Percentiles rank a stretch among this genome's conserved stretches.
Evolutionary conservation across 2,888 invertebrate species (phyloP).

Genomic region (Campopleginae sp.): DNA sequence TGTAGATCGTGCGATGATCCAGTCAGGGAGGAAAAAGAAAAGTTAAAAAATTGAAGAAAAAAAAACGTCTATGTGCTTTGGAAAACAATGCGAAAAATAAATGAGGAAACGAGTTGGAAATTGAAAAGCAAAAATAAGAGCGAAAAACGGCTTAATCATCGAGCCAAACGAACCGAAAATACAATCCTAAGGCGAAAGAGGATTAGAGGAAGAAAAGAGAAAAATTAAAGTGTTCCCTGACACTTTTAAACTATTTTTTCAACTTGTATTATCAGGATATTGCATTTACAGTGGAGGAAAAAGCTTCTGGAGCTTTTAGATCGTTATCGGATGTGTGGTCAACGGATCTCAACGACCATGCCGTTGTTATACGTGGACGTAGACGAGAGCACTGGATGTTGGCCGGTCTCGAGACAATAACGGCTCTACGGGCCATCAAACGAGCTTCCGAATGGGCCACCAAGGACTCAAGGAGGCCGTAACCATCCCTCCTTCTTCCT

Average conservation of each 20-base stretch:
- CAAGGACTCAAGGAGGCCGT: conserved; percentile 78
- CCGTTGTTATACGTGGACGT: conserved; percentile 65
- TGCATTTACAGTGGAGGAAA: conserved; percentile 15
- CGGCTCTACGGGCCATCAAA: conserved; percentile 82
- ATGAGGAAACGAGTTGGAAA: conserved; percentile 21
- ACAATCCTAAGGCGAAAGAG: neutral
- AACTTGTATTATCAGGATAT: neutral
- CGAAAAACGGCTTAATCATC: conserved; percentile 43
- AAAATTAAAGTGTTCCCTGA: conserved; percentile 43
- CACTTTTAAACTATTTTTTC: conserved; percentile 80
- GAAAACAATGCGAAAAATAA: conserved; percentile 8
- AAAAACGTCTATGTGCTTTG: neutral
- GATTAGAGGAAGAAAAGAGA: neutral
- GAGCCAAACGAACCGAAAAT: conserved; percentile 70
- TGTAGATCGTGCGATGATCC: conserved; percentile 37
- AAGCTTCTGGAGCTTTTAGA: conserved; percentile 59
- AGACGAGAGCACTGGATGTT: conserved; percentile 60
- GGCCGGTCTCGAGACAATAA: conserved; percentile 80
- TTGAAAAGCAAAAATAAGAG: conserved; percentile 49
- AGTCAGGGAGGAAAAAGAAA: conserved; percentile 12
- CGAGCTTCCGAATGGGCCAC: conserved; percentile 82
- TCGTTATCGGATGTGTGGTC: conserved; percentile 82
- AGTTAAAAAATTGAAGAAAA: neutral
- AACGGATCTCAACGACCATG: conserved; percentile 73
- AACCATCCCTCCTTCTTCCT: conserved; percentile 68